phyloP scores from a whole-genome alignment of 2,113 vertebrate species.

The Vidua chalybeata region DNA sequence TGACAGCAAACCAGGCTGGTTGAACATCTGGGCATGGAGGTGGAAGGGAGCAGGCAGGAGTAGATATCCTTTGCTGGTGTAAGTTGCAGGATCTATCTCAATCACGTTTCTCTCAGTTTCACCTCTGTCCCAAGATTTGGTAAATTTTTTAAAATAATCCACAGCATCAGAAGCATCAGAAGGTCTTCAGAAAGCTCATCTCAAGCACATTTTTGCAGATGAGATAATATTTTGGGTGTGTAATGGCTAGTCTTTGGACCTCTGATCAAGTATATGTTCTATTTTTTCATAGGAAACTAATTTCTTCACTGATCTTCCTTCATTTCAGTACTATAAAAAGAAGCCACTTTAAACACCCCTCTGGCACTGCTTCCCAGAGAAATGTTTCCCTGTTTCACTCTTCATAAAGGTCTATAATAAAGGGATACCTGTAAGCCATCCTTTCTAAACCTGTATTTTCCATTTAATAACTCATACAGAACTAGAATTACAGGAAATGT shows the following conservation, averaged over 20 bases:
- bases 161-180: not conserved
- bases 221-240: not conserved
- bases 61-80: not conserved
- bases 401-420: not conserved
- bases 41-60: not conserved
- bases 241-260: not conserved
- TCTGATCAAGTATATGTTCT: not conserved
- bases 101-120: not conserved
- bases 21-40: accelerated
- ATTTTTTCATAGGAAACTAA: not conserved
- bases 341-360: not conserved
- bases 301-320: not conserved
- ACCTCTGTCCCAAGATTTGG: not conserved
- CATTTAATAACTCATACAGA: not conserved
- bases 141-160: not conserved
- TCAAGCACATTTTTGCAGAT: not conserved
- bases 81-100: not conserved
- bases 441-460: not conserved
- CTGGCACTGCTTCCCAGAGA: not conserved
- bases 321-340: not conserved
- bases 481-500: not conserved
- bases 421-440: not conserved
- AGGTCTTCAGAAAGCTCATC: not conserved
- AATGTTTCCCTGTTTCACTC: not conserved
- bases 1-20: not conserved